phyloP scores from a whole-genome alignment of 2,113 vertebrate species.

The Muscicapa adusta region DNA sequence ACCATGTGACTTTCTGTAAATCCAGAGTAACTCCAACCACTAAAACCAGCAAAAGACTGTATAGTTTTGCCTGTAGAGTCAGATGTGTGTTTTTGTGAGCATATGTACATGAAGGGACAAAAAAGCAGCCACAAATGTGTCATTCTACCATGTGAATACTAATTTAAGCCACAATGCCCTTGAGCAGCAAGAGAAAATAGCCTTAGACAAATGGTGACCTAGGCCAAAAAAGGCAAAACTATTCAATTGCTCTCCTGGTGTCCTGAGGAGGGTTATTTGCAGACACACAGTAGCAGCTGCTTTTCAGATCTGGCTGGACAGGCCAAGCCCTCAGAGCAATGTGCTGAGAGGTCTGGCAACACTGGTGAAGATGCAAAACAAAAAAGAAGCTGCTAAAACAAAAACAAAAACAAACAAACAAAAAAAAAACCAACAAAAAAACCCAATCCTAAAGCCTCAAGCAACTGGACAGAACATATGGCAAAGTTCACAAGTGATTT shows the following conservation, averaged over 20 bases:
- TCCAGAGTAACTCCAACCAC: neutral
- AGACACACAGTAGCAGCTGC: conserved; percentile 69
- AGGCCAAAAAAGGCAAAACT: conserved; percentile 81
- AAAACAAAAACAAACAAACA: too few relatives aligned
- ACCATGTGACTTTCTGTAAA: neutral
- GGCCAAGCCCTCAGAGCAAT: neutral
- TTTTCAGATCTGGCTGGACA: conserved; percentile 28
- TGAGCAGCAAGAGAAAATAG: conserved; percentile 70
- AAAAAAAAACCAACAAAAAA: too few relatives aligned
- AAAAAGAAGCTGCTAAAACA: neutral
- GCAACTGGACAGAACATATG: neutral
- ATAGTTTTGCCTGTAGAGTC: neutral
- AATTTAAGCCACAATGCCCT: conserved; percentile 60
- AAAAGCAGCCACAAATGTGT: neutral
- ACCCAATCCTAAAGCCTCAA: neutral
- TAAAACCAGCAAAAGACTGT: neutral
- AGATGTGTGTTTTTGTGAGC: neutral
- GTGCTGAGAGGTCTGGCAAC: neutral
- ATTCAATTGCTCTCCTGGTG: conserved; percentile 70
- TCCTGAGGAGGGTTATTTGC: conserved; percentile 71
- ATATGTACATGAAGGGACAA: neutral
- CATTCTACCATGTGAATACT: conserved; percentile 44
- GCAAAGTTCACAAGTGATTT: neutral
- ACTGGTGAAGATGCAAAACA: neutral
- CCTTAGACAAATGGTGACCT: conserved; percentile 65